Conservation (phyloP, 2,113 vertebrate genomes). For the Phalacrocorax brasilianus region DNA sequence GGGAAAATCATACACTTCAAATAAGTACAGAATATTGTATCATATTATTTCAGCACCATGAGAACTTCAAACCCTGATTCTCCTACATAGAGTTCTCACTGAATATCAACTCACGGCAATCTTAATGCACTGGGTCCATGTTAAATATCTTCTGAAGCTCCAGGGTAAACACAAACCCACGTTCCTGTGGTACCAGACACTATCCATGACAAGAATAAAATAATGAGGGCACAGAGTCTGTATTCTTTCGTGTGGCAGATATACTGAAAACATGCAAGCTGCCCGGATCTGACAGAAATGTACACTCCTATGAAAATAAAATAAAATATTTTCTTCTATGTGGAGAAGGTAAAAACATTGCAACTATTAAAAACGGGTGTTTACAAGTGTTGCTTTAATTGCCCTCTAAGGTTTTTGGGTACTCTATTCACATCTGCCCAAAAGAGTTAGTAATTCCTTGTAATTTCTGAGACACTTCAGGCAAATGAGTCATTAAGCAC, state of each 20-base stretch:
- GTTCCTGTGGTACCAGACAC: background rate
- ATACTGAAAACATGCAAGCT: background rate
- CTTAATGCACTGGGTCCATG: accelerated
- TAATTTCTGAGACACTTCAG: background rate
- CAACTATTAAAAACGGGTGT: background rate
- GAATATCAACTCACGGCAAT: background rate
- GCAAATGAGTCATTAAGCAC: background rate
- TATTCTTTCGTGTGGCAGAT: background rate
- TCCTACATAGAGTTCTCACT: background rate
- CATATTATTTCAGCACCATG: background rate
- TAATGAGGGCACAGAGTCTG: background rate
- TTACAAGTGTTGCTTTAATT: background rate
- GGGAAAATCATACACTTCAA: background rate
- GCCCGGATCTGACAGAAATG: accelerated
- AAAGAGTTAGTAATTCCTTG: background rate
- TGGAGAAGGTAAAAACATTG: background rate
- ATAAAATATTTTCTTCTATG: background rate
- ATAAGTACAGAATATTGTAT: background rate
- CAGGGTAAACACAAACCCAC: background rate
- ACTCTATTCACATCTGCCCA: background rate
- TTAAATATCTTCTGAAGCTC: background rate
- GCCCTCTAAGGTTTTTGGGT: background rate
- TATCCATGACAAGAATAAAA: background rate
- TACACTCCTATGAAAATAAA: background rate
- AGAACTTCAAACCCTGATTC: background rate